These are phyloP conservation scores for Centropus bengalensis DNA, from an alignment of 2,113 vertebrate species.

Conservation along the genomic window DNA sequence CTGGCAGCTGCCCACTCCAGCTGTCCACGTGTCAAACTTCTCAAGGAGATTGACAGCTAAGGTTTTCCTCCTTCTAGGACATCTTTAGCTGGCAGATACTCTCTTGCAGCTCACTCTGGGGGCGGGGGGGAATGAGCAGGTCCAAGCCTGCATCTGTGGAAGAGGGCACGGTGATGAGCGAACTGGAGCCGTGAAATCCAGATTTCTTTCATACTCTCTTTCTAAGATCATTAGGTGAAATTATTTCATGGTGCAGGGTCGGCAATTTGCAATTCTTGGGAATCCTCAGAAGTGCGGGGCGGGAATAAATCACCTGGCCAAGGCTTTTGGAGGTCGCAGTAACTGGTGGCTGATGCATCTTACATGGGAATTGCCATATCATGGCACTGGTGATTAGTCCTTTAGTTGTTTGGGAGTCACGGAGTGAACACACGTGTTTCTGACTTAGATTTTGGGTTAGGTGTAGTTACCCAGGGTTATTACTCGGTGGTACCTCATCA, in stretches of 20 bases:
- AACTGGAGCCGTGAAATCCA: conserved; percentile 35
- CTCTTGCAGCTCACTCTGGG: conserved; percentile 47
- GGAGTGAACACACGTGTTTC: neutral
- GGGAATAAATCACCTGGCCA: neutral
- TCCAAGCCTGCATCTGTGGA: neutral
- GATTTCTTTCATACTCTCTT: conserved; percentile 67
- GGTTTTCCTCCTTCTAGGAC: conserved; percentile 48
- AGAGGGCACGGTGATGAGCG: neutral
- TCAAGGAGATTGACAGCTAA: conserved; percentile 57
- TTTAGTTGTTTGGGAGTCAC: neutral
- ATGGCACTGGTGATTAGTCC: neutral
- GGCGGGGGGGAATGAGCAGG: neutral
- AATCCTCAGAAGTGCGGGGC: neutral
- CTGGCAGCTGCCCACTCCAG: neutral
- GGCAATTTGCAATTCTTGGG: conserved; percentile 34
- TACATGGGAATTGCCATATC: neutral
- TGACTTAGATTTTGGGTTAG: neutral
- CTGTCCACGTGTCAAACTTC: neutral
- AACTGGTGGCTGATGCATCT: neutral
- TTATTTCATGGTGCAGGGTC: conserved; percentile 15
- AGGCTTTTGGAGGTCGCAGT: conserved; percentile 8
- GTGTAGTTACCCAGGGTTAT: neutral
- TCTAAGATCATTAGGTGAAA: conserved; percentile 58
- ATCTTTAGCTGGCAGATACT: conserved; percentile 54
- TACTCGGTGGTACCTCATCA: neutral